Conservation (phyloP, 2,113 vertebrate species). For the Nannobrachium achirus region DNA sequence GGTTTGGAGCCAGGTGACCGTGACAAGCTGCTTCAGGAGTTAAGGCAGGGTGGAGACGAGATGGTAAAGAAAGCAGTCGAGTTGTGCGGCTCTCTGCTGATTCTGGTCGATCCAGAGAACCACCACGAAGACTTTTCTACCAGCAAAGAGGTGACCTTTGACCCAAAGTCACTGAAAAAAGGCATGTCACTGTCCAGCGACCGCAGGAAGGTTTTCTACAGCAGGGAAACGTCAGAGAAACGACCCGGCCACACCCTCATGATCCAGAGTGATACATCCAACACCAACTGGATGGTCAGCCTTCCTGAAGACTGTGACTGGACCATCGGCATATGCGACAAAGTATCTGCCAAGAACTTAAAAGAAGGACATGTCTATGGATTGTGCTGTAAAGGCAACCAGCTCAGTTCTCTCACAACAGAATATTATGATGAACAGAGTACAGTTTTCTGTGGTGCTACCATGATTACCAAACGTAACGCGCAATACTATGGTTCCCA, state of each 20-base stretch:
- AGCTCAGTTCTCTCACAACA: conserved; percentile 27
- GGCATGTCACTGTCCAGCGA: conserved; percentile 54
- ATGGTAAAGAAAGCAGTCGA: conserved; percentile 28
- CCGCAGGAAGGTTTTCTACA: conserved; percentile 44
- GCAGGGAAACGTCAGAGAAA: background rate
- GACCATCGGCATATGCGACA: conserved; percentile 58
- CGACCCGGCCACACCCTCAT: conserved; percentile 12
- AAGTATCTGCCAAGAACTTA: background rate
- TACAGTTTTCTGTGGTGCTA: background rate
- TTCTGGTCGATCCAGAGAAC: conserved; percentile 58
- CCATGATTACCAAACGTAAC: background rate
- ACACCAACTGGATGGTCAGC: conserved; percentile 28
- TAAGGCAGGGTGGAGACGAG: conserved; percentile 29
- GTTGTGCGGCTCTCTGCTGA: conserved; percentile 47
- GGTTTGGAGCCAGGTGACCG: conserved; percentile 45
- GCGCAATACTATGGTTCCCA: too few relatives aligned
- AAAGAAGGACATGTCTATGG: conserved; percentile 17
- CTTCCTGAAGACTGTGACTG: conserved; percentile 34
- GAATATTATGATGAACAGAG: background rate
- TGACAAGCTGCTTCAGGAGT: conserved; percentile 47
- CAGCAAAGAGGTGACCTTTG: conserved; percentile 40
- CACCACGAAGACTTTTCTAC: background rate
- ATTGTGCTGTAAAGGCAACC: conserved; percentile 30
- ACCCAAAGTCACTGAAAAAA: background rate
- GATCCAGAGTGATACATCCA: background rate